Base-by-base conservation (phyloP, 2,888 invertebrate species). In the Rhamnusium bicolor region DNA sequence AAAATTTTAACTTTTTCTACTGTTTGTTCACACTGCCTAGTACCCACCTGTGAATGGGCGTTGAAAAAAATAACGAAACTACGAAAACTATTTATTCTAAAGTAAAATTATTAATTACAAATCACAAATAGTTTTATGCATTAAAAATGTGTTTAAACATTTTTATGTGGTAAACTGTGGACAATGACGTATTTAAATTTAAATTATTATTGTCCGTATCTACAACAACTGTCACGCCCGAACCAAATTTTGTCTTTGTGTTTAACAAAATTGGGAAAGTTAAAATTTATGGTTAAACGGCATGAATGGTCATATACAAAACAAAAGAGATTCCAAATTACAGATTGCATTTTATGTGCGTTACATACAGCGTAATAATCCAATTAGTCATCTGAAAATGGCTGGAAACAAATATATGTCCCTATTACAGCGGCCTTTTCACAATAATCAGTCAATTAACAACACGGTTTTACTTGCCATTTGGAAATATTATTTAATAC, bases 361-460 rank as follows among this genome's bases (percentile, higher is more conserved):
- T 72, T 78, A 67, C 46, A 46, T 61, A 75, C 73, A 68, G 76
- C 68, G 74, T 69, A 71, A 75, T 81, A 78, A 80, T 77, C 79
- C 80, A 81, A 82, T 82, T 82, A 82, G 77, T 82, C 80, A 82
- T 81, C 75, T 76, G 79, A 74, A 80, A 81, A 82, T 81, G 75
- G 80, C 78, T 75, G 69, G 75, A 78, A 81, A 80, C 80, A 78
- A 80, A 80, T 81, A 80, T 79, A 78, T 75, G 75, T 73, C 70
- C 63, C 63, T 24, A 63, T 49, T 63, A 51, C 63, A 47, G 63
- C 24, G 14, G 63, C 63, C 47, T 68, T 68, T 72, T 62, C 68
- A 61, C 72, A 61, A 53, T 72, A 72, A 72, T 71, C 60, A 71
- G 60, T 71, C 71, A 71, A 71, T 71, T 71, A 71, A 49, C 63